These are phyloP conservation scores for Rhynchonycteris naso DNA, from an alignment of 2,797 vertebrate genomes.

Conservation along the genomic window DNA sequence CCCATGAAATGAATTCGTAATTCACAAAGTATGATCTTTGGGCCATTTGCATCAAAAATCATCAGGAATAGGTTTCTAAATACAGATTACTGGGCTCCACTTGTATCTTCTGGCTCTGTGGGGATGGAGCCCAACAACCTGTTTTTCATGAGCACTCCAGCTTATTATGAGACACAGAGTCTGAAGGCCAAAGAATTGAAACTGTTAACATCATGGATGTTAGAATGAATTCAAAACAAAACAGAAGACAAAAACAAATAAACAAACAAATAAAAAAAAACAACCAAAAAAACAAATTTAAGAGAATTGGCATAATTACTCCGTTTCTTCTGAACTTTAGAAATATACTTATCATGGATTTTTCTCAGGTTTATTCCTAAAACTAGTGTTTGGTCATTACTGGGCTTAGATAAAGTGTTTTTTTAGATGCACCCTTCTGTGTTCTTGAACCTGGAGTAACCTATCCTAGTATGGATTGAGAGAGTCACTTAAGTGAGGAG, in stretches of 20 bases:
- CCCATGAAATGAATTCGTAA: neutral
- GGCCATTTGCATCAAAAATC: neutral
- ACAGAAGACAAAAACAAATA: neutral
- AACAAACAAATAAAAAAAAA: too few species aligned
- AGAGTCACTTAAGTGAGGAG: neutral
- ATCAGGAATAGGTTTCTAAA: neutral
- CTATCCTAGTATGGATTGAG: neutral
- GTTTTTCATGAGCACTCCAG: neutral
- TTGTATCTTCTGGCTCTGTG: neutral
- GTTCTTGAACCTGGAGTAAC: neutral
- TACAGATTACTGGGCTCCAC: neutral
- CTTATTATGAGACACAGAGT: neutral
- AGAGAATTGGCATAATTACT: neutral
- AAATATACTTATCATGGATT: neutral
- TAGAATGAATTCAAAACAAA: conserved; percentile 20
- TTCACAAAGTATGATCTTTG: neutral
- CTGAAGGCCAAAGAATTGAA: conserved; percentile 6
- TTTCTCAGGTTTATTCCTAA: neutral
- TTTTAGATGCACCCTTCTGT: neutral
- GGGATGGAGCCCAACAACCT: neutral
- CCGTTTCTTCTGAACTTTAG: neutral
- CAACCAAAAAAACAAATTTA: neutral
- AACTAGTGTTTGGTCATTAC: neutral
- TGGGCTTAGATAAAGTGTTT: neutral
- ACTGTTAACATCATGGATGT: neutral